These are phyloP conservation scores for Mobula hypostoma DNA, from an alignment of 2,113 vertebrate species.

Conservation along the genomic window DNA sequence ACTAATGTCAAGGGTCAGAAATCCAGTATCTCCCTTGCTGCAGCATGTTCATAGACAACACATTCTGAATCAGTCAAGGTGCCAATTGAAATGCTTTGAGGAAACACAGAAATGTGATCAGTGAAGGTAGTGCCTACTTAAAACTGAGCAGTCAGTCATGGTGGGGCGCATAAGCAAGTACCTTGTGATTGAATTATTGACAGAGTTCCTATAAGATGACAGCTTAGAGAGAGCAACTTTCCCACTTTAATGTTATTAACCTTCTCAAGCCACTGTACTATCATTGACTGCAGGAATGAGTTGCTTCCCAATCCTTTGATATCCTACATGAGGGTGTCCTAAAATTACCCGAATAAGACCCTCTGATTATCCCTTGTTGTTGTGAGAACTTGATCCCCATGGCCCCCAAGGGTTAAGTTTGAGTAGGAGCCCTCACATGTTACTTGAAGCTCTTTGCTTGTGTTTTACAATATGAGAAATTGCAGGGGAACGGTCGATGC, in stretches of 20 bases:
- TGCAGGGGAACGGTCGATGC: neutral
- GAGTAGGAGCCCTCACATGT: neutral
- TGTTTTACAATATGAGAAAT: neutral
- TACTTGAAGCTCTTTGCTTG: neutral
- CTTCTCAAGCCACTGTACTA: neutral
- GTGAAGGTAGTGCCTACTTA: neutral
- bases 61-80: neutral
- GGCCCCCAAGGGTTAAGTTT: neutral
- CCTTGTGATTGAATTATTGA: neutral
- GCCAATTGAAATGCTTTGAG: neutral
- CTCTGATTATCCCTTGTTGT: neutral
- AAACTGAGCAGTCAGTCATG: neutral
- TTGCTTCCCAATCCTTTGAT: neutral
- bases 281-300: neutral
- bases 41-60: neutral
- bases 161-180: neutral
- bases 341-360: neutral
- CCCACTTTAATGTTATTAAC: neutral
- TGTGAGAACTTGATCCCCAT: neutral
- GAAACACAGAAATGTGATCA: neutral
- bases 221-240: neutral
- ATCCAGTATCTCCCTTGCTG: neutral
- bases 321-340: neutral
- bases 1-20: neutral
- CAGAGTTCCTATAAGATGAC: neutral